Percentiles rank a stretch among this genome's conserved stretches.
Conservation (phyloP, 2,888 invertebrate species). For the Actias luna region DNA sequence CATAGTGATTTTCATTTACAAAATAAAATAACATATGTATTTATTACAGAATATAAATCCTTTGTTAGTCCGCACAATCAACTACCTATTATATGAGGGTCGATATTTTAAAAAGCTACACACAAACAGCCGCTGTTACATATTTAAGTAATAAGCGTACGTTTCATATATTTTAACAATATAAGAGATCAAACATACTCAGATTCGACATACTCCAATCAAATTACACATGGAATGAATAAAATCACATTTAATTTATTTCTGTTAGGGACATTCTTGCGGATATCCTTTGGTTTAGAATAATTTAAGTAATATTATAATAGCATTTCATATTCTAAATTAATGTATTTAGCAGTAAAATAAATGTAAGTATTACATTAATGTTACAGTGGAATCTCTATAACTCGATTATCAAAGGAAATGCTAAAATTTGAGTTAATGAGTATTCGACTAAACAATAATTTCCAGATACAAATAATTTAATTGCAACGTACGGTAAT, state of each 20-base stretch:
- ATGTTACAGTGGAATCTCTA: no score
- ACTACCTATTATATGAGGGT: not conserved
- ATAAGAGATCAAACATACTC: not conserved
- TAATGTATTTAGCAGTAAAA: no score
- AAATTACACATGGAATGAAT: conserved; percentile 1
- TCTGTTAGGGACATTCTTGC: no score
- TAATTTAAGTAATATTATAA: no score
- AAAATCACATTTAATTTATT: not conserved
- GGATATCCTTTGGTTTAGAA: no score
- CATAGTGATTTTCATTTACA: not conserved
- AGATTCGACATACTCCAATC: not conserved
- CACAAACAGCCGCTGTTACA: not conserved
- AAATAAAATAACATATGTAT: not conserved
- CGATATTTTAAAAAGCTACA: not conserved
- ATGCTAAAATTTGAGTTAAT: no score
- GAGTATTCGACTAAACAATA: no score
- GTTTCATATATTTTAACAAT: not conserved
- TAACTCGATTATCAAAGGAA: no score
- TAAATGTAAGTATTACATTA: no score
- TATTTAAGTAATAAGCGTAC: not conserved
- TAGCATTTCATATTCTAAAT: no score
- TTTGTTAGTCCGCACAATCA: not conserved
- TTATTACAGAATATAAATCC: conserved; percentile 1
- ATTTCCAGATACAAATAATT: no score
- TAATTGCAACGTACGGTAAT: no score